Evolutionary conservation across 2,797 vertebrate species (phyloP).

Genomic region (Lophura swinhoii): DNA sequence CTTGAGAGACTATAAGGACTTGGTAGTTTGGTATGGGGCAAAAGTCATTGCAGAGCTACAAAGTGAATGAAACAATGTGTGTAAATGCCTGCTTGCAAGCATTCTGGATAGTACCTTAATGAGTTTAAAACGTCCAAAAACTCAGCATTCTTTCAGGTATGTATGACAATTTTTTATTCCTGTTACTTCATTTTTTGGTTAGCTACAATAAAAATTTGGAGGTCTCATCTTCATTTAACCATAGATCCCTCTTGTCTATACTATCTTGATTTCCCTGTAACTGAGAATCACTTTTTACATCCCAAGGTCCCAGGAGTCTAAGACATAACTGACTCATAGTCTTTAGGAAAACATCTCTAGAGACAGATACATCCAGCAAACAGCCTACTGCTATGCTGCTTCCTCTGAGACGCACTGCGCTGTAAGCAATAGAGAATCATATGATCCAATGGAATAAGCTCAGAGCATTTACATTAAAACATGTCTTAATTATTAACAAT

Average conservation of each 20-base stretch:
- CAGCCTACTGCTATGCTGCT: neutral
- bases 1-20: neutral
- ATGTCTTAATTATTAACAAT: slow-evolving; percentile 1
- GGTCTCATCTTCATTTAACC: neutral
- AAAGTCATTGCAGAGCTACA: neutral
- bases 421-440: neutral
- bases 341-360: slow-evolving; percentile 14
- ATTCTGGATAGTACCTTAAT: neutral
- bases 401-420: neutral
- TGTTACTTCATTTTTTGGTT: neutral
- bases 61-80: neutral
- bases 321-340: neutral
- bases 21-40: neutral
- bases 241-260: neutral
- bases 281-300: neutral
- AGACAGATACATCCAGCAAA: slow-evolving; percentile 1
- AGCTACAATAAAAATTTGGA: neutral
- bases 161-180: neutral
- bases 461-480: neutral
- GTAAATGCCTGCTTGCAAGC: neutral
- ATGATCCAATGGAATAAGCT: neutral
- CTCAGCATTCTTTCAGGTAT: neutral
- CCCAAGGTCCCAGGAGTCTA: neutral
- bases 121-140: neutral
- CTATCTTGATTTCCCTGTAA: neutral